A percentile compares a stretch with the other conserved stretches of the same genome.
Conservation (phyloP, 2,888 invertebrate genomes). For the Hypercompe scribonia region DNA sequence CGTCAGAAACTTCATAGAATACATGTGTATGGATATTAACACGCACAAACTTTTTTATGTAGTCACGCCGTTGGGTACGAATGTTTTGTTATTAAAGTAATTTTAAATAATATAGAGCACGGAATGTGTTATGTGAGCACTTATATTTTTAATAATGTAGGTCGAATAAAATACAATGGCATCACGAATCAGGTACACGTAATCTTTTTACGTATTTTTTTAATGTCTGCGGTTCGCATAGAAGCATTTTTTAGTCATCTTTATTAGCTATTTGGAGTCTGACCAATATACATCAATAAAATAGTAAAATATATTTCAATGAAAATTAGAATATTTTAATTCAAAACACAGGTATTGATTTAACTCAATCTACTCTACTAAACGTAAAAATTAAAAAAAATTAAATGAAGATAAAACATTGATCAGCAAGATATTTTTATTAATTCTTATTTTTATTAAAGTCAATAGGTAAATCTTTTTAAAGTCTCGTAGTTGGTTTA, state of each 20-base stretch:
- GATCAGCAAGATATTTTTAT: too few species aligned
- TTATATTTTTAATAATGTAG: constrained; percentile 9
- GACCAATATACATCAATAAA: too few species aligned
- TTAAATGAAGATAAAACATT: too few species aligned
- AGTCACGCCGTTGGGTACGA: constrained; percentile 29
- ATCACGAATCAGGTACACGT: constrained; percentile 1
- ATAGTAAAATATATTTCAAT: too few species aligned
- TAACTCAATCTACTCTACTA: too few species aligned
- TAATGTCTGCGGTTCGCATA: neutral
- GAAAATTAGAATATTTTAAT: too few species aligned
- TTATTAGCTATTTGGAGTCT: neutral
- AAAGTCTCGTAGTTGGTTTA: neutral
- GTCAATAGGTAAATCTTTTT: neutral
- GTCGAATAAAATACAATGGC: constrained; percentile 1
- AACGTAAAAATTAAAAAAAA: too few species aligned
- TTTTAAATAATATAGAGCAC: constrained; percentile 27
- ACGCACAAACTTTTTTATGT: constrained; percentile 42
- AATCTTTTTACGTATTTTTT: constrained; percentile 9
- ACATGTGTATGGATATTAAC: constrained; percentile 50
- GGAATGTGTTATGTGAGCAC: constrained; percentile 14
- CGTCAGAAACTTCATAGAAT: constrained; percentile 66
- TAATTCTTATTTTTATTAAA: too few species aligned
- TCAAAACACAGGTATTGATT: too few species aligned
- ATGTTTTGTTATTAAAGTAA: constrained; percentile 49
- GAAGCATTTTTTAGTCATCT: neutral